Conservation (phyloP, 2,888 invertebrate genomes). For the Sicus ferrugineus region DNA sequence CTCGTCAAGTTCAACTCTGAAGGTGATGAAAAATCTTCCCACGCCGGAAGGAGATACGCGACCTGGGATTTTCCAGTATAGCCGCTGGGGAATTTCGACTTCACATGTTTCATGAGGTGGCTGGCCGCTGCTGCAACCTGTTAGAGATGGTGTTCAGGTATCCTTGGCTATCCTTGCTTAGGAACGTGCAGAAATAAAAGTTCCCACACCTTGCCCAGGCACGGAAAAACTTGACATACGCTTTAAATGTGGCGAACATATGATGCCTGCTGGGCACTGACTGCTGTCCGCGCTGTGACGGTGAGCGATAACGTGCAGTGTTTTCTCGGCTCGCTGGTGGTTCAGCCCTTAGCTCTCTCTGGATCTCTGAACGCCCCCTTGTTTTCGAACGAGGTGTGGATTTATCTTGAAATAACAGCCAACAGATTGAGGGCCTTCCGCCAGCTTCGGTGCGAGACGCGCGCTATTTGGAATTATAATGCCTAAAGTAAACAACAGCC, state of each 20-base stretch:
- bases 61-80: slow-evolving; percentile 44
- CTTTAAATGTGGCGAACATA: slow-evolving; percentile 61
- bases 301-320: slow-evolving; percentile 17
- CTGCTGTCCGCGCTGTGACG: slow-evolving; percentile 4
- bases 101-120: slow-evolving; percentile 27
- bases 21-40: slow-evolving; percentile 47
- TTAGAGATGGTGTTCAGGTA: not conserved
- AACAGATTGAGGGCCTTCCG: slow-evolving; percentile 28
- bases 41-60: slow-evolving; percentile 44
- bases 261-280: slow-evolving; percentile 46
- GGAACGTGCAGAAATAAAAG: slow-evolving; percentile 17
- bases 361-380: slow-evolving; percentile 1
- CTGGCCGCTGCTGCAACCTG: slow-evolving; percentile 15
- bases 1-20: not conserved
- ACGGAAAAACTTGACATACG: slow-evolving; percentile 56
- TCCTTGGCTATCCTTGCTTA: not conserved
- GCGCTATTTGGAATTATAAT: slow-evolving; percentile 58
- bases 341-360: not conserved
- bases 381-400: slow-evolving; percentile 35
- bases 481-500: slow-evolving; percentile 51
- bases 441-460: slow-evolving; percentile 35
- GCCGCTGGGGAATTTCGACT: slow-evolving; percentile 35
- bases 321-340: slow-evolving; percentile 6
- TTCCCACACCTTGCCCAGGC: slow-evolving; percentile 29
- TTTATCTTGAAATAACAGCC: slow-evolving; percentile 57